Percentiles rank a stretch among this genome's conserved stretches.
Conservation (phyloP, 2,797 vertebrate species). For the Malacoctenus gilli region DNA sequence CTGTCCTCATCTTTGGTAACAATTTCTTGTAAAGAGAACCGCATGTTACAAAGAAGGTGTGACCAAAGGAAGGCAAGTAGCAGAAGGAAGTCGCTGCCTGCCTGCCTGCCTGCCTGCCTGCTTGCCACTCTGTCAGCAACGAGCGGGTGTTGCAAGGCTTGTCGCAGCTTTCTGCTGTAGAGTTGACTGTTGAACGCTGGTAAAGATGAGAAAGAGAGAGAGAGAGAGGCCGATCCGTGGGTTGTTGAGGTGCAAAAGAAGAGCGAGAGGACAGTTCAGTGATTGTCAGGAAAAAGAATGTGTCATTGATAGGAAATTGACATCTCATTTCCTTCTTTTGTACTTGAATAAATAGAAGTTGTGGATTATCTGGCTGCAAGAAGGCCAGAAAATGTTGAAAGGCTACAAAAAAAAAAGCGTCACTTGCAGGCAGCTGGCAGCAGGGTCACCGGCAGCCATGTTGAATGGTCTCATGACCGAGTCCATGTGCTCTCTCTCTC, state of each 20-base stretch:
- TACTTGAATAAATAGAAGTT: too few relatives aligned
- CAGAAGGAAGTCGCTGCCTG: slow-evolving; percentile 79
- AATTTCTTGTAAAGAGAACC: slow-evolving; percentile 82
- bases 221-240: too few relatives aligned
- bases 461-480: slow-evolving; percentile 68
- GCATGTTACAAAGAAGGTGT: slow-evolving; percentile 75
- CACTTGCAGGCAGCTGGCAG: slow-evolving; percentile 6
- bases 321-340: too few relatives aligned
- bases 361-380: too few relatives aligned
- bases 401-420: too few relatives aligned
- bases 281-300: too few relatives aligned
- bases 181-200: slow-evolving; percentile 10
- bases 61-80: slow-evolving; percentile 73
- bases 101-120: slow-evolving; percentile 61
- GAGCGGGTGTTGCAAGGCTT: slow-evolving; percentile 73
- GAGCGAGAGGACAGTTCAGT: too few relatives aligned
- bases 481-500: slow-evolving; percentile 54
- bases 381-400: too few relatives aligned
- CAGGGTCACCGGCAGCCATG: slow-evolving; percentile 54
- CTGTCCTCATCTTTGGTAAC: slow-evolving; percentile 78
- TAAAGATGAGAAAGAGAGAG: slow-evolving; percentile 4
- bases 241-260: too few relatives aligned
- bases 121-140: slow-evolving; percentile 68
- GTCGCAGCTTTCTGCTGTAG: slow-evolving; percentile 5
- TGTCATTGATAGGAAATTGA: too few relatives aligned